phyloP scores from a whole-genome alignment of 2,797 vertebrate genomes.

The Lindbergichthys nudifrons region DNA sequence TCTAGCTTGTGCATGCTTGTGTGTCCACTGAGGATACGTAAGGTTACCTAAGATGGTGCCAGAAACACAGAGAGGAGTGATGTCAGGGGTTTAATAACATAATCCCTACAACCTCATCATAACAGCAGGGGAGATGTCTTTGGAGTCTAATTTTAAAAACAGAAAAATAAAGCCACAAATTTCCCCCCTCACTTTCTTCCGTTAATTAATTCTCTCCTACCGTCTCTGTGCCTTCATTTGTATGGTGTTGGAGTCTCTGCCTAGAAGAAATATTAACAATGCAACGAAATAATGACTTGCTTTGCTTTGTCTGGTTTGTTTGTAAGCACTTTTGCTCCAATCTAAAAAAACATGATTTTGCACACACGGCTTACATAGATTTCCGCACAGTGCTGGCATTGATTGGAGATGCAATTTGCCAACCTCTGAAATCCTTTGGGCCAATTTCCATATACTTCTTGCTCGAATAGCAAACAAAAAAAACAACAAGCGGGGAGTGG shows the following conservation, averaged over 20 bases:
- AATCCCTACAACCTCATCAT: conserved; percentile 58
- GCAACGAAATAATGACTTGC: conserved; percentile 66
- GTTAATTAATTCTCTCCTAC: conserved; percentile 59
- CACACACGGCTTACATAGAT: conserved; percentile 74
- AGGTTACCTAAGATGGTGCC: conserved; percentile 57
- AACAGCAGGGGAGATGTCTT: conserved; percentile 61
- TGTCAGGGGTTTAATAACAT: conserved; percentile 68
- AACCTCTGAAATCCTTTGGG: conserved; percentile 73
- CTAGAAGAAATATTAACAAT: conserved; percentile 68
- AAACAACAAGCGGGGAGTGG: conserved; percentile 29
- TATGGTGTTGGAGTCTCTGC: conserved; percentile 44
- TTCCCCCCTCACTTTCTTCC: conserved; percentile 17
- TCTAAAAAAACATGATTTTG: conserved; percentile 81
- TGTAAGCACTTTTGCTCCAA: conserved; percentile 53
- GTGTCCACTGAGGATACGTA: conserved; percentile 38
- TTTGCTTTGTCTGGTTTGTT: conserved; percentile 66
- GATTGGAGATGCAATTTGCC: conserved; percentile 78
- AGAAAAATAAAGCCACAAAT: conserved; percentile 36
- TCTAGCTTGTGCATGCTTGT: conserved; percentile 32
- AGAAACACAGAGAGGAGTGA: conserved; percentile 49
- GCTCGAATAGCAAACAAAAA: conserved; percentile 60
- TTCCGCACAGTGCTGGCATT: conserved; percentile 67
- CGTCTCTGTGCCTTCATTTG: conserved; percentile 53
- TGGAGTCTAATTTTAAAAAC: conserved; percentile 60
- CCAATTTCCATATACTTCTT: conserved; percentile 65